Percentiles rank a stretch among this genome's conserved stretches.
These are phyloP conservation scores for Cantharis rufa DNA, from an alignment of 2,888 invertebrate species.

Conservation along the genomic window DNA sequence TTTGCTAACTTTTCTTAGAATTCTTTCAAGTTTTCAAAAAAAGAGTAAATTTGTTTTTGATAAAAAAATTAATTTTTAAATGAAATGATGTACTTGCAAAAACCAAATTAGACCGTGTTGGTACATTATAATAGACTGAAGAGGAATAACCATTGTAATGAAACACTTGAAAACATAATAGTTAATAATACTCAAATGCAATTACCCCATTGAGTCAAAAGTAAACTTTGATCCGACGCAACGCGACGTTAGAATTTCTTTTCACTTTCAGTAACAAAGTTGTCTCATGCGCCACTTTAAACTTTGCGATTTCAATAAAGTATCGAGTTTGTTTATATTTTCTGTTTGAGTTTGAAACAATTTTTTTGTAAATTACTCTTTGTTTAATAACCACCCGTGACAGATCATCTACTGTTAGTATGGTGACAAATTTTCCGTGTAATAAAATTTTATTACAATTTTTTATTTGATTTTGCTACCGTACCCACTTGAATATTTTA, in stretches of 20 bases:
- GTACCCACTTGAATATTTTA: neutral
- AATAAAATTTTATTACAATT: neutral
- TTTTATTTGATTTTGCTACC: neutral
- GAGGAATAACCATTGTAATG: neutral
- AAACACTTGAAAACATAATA: neutral
- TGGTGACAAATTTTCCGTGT: neutral
- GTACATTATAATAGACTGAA: neutral
- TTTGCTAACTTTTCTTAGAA: too few species aligned
- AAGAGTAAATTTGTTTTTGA: too few species aligned
- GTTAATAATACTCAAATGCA: neutral
- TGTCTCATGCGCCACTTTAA: neutral
- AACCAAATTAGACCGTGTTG: neutral
- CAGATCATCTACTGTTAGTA: neutral
- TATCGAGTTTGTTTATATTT: neutral
- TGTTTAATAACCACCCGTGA: neutral
- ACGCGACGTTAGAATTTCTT: neutral
- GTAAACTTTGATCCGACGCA: neutral
- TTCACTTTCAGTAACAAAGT: neutral
- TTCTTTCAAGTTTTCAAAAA: too few species aligned
- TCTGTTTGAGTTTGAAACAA: neutral
- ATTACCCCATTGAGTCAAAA: neutral
- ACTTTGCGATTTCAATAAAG: neutral
- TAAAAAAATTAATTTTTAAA: neutral
- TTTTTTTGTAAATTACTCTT: neutral
- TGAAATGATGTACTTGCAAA: neutral